Evolutionary conservation across 1,140 invertebrate species (phyloP).

Genomic region (Anoplolepis gracilipes): DNA sequence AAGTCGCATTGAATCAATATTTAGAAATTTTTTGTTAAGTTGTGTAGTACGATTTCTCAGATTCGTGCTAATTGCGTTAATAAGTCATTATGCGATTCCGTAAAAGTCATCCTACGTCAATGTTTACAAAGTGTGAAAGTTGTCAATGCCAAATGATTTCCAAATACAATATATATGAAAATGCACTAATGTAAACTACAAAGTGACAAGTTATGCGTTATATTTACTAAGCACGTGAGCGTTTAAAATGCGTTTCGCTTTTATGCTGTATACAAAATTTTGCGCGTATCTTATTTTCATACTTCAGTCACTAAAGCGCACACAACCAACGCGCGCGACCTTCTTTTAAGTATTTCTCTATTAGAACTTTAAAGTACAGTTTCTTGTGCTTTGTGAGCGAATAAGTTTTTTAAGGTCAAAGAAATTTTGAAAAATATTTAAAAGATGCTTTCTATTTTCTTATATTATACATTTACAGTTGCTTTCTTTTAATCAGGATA

Average conservation of each 20-base stretch:
- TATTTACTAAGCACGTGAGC: neutral
- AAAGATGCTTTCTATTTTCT: neutral
- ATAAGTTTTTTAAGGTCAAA: too few species aligned
- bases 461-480: neutral
- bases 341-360: conserved; percentile 52
- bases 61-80: neutral
- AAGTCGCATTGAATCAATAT: neutral
- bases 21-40: neutral
- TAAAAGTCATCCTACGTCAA: conserved; percentile 1
- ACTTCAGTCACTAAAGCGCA: conserved; percentile 42
- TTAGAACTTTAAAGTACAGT: neutral
- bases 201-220: neutral
- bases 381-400: conserved; percentile 15
- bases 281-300: conserved; percentile 52
- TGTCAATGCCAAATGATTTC: neutral
- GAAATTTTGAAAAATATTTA: neutral
- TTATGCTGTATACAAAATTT: conserved; percentile 26
- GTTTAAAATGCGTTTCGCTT: neutral
- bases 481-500: neutral
- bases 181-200: neutral
- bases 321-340: conserved; percentile 19
- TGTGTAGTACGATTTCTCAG: neutral
- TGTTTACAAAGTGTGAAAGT: neutral
- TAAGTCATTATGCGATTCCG: conserved; percentile 12
- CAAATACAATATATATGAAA: neutral